These are phyloP conservation scores for Plemyria rubiginata DNA, from an alignment of 2,888 invertebrate genomes.

Conservation along the genomic window DNA sequence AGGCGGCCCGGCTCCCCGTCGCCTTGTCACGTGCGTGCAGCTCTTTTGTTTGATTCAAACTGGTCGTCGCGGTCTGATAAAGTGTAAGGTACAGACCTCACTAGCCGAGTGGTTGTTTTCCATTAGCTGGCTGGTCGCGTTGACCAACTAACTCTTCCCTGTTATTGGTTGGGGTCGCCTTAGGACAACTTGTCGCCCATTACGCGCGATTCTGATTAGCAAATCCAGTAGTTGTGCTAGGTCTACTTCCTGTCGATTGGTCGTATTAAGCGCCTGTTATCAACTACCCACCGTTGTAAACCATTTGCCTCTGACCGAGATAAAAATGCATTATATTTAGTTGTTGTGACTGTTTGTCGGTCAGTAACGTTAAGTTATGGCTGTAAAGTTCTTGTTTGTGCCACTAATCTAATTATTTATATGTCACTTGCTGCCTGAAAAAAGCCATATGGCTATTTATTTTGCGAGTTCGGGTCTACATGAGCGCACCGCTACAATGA, in stretches of 20 bases:
- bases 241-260: background rate
- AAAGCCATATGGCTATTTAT: background rate
- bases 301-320: background rate
- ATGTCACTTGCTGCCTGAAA: background rate
- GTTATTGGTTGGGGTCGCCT: background rate
- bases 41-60: background rate
- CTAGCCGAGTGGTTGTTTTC: background rate
- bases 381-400: too few relatives aligned
- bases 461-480: background rate
- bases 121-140: background rate
- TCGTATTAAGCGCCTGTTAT: background rate
- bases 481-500: background rate
- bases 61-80: background rate
- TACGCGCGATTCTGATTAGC: background rate
- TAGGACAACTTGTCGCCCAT: background rate
- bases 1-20: slow-evolving; percentile 15
- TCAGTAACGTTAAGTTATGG: too few relatives aligned
- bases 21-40: background rate
- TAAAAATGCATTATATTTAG: background rate
- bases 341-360: too few relatives aligned
- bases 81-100: background rate
- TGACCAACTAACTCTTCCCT: background rate
- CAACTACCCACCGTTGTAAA: slow-evolving; percentile 2
- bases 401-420: background rate
- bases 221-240: slow-evolving; percentile 1